These are phyloP conservation scores for Pterostichus niger DNA, from an alignment of 2,888 invertebrate genomes.

Conservation along the genomic window DNA sequence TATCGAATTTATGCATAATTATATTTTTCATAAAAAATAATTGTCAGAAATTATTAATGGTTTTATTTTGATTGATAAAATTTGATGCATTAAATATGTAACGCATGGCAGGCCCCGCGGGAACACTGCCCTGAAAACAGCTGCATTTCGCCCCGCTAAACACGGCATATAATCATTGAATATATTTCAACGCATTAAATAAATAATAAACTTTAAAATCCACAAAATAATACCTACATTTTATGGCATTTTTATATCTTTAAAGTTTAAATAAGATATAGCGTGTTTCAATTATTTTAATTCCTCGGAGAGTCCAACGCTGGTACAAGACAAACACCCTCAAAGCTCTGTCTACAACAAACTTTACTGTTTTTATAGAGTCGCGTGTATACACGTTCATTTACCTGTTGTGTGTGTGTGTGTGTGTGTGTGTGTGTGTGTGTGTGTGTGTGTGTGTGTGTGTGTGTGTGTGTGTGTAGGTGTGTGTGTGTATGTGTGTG, in stretches of 20 bases:
- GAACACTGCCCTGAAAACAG: slow-evolving; percentile 9
- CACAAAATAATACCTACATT: no score
- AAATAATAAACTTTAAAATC: no score
- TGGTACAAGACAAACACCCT: neutral
- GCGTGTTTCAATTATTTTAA: neutral
- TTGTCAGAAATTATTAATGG: slow-evolving; percentile 44
- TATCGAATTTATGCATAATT: slow-evolving; percentile 21
- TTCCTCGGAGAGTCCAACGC: slow-evolving; percentile 5
- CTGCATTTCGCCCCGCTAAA: neutral
- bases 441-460: neutral
- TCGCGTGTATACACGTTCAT: neutral
- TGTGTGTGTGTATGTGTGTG: neutral
- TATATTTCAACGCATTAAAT: neutral
- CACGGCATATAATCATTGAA: slow-evolving; percentile 1
- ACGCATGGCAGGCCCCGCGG: neutral
- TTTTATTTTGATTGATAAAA: slow-evolving; percentile 35
- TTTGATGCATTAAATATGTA: slow-evolving; percentile 24
- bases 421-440: slow-evolving; percentile 8
- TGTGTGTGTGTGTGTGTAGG: neutral
- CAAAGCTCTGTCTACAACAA: neutral
- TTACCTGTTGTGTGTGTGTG: slow-evolving; percentile 3
- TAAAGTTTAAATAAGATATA: no score
- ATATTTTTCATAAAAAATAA: slow-evolving; percentile 1
- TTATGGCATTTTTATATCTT: no score
- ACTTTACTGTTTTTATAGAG: neutral